Evolutionary conservation across 2,888 invertebrate species (phyloP), one percentile per base, ranked within the genome.

Genomic region (Torymus texanus): DNA sequence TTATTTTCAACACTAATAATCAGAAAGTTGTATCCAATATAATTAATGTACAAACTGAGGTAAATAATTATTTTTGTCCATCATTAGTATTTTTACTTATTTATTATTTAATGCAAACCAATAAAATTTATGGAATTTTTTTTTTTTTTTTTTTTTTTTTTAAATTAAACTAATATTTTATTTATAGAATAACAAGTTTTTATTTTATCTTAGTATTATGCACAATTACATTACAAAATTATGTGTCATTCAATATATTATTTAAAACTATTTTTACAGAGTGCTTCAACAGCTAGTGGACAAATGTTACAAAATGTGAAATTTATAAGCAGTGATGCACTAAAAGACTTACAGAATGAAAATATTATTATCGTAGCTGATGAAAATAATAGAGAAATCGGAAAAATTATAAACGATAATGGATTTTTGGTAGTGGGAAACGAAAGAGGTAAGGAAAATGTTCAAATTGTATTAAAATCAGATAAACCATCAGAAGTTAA

Each of bases 311-410:
- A 82, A 72, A 80, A 78, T 67, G 14, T 80, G 18, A 78, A 74
- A 51, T 67, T 82, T 51, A 61, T 82, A 67, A 78, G 58, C 53
- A 51, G 74, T 12, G 78, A 82, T 65, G 53, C 81, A 51, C 59
- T 84, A n/a, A 79, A 71, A 53, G 70, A 81, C 13, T 75, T 84
- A 5, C 80, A 81, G 29, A 81, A 82, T 71, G 83, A 83, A 53
- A 83, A 84, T 10, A 76, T 84, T 11, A 83, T 83, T 63, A 81
- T 85, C 50, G 74, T 85, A 53, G 82, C 84, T 14, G 84, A 86
- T 71, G 84, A 84, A 21, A 83, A 81, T 62, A 83, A 81, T 29
- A 76, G 74, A 58, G 84, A 78, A 78, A 84, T 82, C 29, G 83
- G 81, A 73, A 83, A 81, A 75, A 75, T 83, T 21, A 75, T 84